Conservation (phyloP, 2,113 vertebrate species). For the Aegotheles bennettii region DNA sequence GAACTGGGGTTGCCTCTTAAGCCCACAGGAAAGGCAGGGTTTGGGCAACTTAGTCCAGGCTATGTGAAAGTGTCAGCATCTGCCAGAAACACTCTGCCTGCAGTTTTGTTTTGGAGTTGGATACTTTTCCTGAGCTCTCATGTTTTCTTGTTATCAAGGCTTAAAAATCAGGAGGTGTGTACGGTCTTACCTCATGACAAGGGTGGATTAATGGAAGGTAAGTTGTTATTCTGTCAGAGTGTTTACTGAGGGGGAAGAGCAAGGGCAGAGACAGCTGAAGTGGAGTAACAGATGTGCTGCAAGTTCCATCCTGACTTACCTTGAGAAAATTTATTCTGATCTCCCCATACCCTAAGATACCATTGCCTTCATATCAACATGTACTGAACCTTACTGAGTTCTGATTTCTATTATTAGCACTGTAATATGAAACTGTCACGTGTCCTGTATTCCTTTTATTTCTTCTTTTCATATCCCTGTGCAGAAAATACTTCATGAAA, state of each 20-base stretch:
- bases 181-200: background rate
- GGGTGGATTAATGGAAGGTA: background rate
- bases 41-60: background rate
- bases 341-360: background rate
- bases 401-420: constrained; percentile 26
- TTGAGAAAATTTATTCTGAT: constrained; percentile 15
- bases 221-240: background rate
- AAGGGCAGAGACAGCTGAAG: background rate
- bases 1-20: background rate
- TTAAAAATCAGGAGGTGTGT: background rate
- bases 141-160: background rate
- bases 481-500: background rate
- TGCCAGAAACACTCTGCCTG: background rate
- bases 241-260: background rate
- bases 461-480: background rate
- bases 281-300: background rate
- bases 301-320: constrained; percentile 7
- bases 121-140: background rate
- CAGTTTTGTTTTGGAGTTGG: background rate
- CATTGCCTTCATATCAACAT: background rate
- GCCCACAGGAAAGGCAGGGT: background rate
- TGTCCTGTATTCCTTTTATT: background rate
- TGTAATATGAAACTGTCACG: constrained; percentile 11
- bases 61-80: background rate
- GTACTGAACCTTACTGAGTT: background rate